Evolutionary conservation across 1,140 invertebrate species (phyloP), one percentile per base, ranked within the genome.

Genomic region (Cardiocondyla obscurior): DNA sequence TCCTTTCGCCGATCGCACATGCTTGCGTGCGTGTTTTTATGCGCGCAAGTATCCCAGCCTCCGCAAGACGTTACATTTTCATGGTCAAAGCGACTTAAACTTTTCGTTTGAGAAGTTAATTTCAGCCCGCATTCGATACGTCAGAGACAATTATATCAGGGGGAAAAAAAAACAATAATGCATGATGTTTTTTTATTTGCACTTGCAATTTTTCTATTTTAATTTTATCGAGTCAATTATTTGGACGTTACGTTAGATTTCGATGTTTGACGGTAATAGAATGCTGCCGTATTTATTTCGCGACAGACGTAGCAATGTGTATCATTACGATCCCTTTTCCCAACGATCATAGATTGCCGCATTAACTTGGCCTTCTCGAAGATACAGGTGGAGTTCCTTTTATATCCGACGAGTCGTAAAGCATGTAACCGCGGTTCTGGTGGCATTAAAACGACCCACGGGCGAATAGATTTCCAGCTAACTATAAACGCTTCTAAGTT

Each of bases 401-500:
- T 76, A 64, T 62, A 64, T 62, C 28, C 39, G 28, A 36, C 25
- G 49, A 64, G n/a, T 76, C 57, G 42, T 64, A 76, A 76, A 76
- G 39, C 73, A 25, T 36, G 19, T 8, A 76, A 76, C 42, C 42
- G 44, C 28, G 42, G 12, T 46, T 16, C 39, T 74, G 42, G 36
- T 49, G 73, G 57, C 3, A 74, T 74, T 74, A 62, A 76, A 36
- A 64, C 39, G 57, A 46, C n/a, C 36, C 42, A 6, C 7, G 39
- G 44, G 8, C 42, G 14, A 76, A 49, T 44, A 28, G 44, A 88
- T 85, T 88, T 87, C 88, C 83, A 81, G 81, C 76, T 87, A 86
- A 89, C 88, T 82, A 90, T 90, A 90, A 90, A 90, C 85, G 64
- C 62, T 55, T 81, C 33, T 87, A 83, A 90, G 76, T 88, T 90